Evolutionary conservation across 2,113 vertebrate genomes (phyloP), one percentile per base, ranked within the genome.

Genomic region (Erpornis zantholeuca): DNA sequence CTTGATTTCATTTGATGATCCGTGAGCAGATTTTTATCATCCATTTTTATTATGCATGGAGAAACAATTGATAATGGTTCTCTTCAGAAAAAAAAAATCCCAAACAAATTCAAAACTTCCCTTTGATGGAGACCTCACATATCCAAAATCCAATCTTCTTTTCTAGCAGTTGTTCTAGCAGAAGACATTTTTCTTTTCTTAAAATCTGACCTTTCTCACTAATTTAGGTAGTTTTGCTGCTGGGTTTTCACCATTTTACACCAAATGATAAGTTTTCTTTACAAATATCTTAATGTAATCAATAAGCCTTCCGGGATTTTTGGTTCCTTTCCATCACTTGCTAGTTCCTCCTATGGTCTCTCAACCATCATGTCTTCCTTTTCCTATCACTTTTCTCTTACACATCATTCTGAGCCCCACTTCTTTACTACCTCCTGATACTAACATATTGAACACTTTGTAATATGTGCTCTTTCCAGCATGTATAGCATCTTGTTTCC

Each of bases 371-470:
- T 20, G 6, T 59, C 42, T 82, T 93, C 42, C 10, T 59, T 78
- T 75, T 56, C 29, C 35, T 47, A 27, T 12, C 2, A 0, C 3
- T 53, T 69, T 29, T 68, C 21, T 52, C 21, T 60, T 27, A 29
- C 1, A 1, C 31, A 49, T 28, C 15, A 6, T 36, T 49, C 28
- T 5, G 25, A 71, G 29, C 42, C 36, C 18, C 2, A 3, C 3
- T 78, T 82, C 52, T 76, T 66, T 71, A 47, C 12, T 40, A 10
- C 18, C 17, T 84, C 31, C 10, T 22, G 54, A 28, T 40, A n/a
- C n/a, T n/a, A n/a, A n/a, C n/a, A n/a, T n/a, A n/a, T n/a, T n/a
- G n/a, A n/a, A n/a, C n/a, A n/a, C n/a, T n/a, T n/a, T n/a, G n/a
- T n/a, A n/a, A n/a, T n/a, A n/a, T n/a, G n/a, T n/a, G n/a, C n/a